Conservation (phyloP, 2,888 invertebrate genomes). For the Heliconius ismenius region DNA sequence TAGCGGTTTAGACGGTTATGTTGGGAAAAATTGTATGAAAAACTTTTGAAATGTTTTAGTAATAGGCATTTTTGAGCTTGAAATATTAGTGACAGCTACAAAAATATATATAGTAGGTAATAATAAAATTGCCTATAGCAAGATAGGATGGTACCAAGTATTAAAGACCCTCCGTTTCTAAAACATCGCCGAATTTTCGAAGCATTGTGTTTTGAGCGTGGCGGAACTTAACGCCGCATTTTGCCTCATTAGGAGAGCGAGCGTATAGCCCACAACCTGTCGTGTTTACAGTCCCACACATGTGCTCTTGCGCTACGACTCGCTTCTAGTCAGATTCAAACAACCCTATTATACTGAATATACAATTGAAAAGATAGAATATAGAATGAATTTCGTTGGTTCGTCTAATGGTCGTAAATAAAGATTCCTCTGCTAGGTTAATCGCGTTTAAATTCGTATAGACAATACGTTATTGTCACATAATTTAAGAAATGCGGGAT, state of each 20-base stretch:
- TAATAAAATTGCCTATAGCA: slow-evolving; percentile 43
- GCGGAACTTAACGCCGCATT: too few relatives aligned
- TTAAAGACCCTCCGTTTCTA: too few relatives aligned
- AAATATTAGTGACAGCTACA: slow-evolving; percentile 59
- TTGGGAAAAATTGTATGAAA: slow-evolving; percentile 52
- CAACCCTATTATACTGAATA: slow-evolving; percentile 19
- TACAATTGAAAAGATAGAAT: slow-evolving; percentile 20
- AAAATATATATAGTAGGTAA: slow-evolving; percentile 49
- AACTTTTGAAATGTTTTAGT: slow-evolving; percentile 55
- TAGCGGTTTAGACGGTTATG: slow-evolving; percentile 48
- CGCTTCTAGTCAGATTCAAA: background rate
- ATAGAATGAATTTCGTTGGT: slow-evolving; percentile 31
- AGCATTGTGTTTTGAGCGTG: too few relatives aligned
- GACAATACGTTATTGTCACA: slow-evolving; percentile 73
- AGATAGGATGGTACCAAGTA: too few relatives aligned
- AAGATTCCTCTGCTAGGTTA: slow-evolving; percentile 58
- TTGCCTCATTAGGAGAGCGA: too few relatives aligned
- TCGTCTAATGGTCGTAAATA: slow-evolving; percentile 52
- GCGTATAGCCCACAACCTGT: too few relatives aligned
- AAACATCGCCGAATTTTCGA: too few relatives aligned
- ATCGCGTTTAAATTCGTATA: slow-evolving; percentile 56
- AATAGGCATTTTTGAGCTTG: slow-evolving; percentile 55
- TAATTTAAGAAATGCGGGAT: slow-evolving; percentile 66
- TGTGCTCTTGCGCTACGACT: too few relatives aligned
- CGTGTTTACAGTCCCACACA: too few relatives aligned